phyloP scores from a whole-genome alignment of 1,140 invertebrate species.

The Eulimnadia texana region DNA sequence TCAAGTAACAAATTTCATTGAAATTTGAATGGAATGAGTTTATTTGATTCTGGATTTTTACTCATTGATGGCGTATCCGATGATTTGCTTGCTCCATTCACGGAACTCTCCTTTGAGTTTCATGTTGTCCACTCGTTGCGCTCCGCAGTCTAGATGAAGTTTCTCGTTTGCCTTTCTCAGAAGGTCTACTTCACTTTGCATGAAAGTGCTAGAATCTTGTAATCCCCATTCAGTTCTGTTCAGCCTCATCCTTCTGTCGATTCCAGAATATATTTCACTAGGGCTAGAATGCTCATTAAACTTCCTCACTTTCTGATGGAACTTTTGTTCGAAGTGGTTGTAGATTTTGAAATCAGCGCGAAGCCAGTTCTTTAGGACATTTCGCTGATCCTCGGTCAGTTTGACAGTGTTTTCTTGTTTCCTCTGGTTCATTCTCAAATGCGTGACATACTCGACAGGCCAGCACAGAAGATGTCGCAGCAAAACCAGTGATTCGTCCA shows the following conservation, averaged over 20 bases:
- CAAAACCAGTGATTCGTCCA: constrained; percentile 38
- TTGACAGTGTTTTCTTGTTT: background rate
- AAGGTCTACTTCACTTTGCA: background rate
- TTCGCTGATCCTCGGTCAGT: background rate
- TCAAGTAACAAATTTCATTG: background rate
- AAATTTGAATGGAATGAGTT: background rate
- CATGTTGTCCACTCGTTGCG: background rate
- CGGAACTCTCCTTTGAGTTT: background rate
- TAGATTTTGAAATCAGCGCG: constrained; percentile 8
- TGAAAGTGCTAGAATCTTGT: too few species aligned
- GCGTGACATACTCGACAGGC: constrained; percentile 32
- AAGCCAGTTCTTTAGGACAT: constrained; percentile 5
- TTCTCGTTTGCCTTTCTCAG: background rate
- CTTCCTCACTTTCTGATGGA: background rate
- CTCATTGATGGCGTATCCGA: background rate
- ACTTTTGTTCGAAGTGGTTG: background rate
- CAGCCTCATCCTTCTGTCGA: too few species aligned
- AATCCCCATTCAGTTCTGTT: too few species aligned
- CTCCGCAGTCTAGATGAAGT: background rate
- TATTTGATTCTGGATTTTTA: background rate
- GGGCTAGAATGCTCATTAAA: too few species aligned
- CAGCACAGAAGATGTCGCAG: constrained; percentile 34
- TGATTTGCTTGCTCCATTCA: background rate
- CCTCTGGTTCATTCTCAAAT: constrained; percentile 28
- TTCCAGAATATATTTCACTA: too few species aligned